Conservation (phyloP, 2,888 invertebrate genomes). For the Macrosoma leucophasiata region DNA sequence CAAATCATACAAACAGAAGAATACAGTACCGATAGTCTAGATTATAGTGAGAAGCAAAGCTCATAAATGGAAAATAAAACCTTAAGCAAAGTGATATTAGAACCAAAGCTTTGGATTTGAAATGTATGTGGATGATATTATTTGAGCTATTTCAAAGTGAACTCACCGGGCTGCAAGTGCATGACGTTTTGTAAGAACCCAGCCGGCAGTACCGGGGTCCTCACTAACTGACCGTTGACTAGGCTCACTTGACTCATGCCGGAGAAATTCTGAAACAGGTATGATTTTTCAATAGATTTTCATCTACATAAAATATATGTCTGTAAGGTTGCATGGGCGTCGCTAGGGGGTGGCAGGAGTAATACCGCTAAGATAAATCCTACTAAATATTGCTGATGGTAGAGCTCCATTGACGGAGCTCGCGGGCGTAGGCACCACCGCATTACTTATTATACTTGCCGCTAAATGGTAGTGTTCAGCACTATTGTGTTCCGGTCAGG, state of each 20-base stretch:
- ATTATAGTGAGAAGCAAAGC: constrained; percentile 43
- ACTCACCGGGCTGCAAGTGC: constrained; percentile 77
- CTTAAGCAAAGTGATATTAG: constrained; percentile 40
- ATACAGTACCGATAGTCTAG: too few species aligned
- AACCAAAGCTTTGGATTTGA: constrained; percentile 21
- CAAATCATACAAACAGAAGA: constrained; percentile 2
- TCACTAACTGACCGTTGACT: constrained; percentile 83
- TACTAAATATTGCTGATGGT: too few species aligned
- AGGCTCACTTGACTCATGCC: constrained; percentile 70
- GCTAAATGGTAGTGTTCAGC: too few species aligned
- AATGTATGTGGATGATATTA: constrained; percentile 5
- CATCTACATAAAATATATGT: too few species aligned
- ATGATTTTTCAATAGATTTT: too few species aligned
- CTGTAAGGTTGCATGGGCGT: too few species aligned
- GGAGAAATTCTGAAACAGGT: constrained; percentile 62
- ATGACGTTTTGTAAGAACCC: constrained; percentile 85
- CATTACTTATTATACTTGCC: too few species aligned
- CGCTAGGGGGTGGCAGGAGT: too few species aligned
- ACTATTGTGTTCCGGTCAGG: too few species aligned
- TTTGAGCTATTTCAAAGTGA: not conserved
- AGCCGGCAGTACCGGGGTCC: constrained; percentile 80
- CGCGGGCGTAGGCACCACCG: too few species aligned
- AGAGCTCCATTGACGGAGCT: too few species aligned
- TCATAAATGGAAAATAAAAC: constrained; percentile 43
- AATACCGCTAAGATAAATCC: too few species aligned